Evolutionary conservation across 2,888 invertebrate genomes (phyloP), one percentile per base, ranked within the genome.

Genomic region (Hemaris fuciformis): DNA sequence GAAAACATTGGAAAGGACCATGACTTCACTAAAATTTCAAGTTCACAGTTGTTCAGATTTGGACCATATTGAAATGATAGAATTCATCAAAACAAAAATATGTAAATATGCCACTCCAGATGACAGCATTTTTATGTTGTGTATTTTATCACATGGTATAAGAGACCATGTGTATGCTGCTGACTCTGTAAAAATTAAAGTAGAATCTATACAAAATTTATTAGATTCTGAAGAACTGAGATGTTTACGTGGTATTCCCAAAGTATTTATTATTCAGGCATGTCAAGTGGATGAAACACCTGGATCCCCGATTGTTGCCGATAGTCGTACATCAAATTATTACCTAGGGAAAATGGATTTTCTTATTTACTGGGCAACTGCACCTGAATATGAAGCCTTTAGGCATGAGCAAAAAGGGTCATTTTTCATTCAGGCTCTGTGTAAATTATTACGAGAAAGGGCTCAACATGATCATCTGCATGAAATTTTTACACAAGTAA

Each of bases 131-230:
- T 91, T 91, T 59, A 83, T 92, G 77, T 69, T 92, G 8, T 92
- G 91, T 68, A 85, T 92, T 66, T 69, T 92, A 20, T 91, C 91
- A 53, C 91, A 92, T 78, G 92, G 92, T 41, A 84, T 89, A 1
- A 82, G 78, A 64, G 92, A 87, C 0, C 85, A 89, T 74, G 77
- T 92, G 0, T 91, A 79, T 79, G 87, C 90, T 60, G 85, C 91
- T 15, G 89, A 92, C 71, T 87, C 87, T 42, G 81, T 90, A 0
- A 86, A 87, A 72, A 81, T 92, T 4, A 89, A 84, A 68, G 77
- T 92, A 42, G 86, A 88, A 64, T 78, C 85, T 61, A 86, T 92
- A 61, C 86, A 91, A 75, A 80, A 80, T 41, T 68, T 88, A 62
- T 69, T 92, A 34, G 90, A 90, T 71, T 84, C 85, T 13, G 81